Evolutionary conservation across 1,140 invertebrate genomes (phyloP).

Genomic region (Drosophila gunungcola): DNA sequence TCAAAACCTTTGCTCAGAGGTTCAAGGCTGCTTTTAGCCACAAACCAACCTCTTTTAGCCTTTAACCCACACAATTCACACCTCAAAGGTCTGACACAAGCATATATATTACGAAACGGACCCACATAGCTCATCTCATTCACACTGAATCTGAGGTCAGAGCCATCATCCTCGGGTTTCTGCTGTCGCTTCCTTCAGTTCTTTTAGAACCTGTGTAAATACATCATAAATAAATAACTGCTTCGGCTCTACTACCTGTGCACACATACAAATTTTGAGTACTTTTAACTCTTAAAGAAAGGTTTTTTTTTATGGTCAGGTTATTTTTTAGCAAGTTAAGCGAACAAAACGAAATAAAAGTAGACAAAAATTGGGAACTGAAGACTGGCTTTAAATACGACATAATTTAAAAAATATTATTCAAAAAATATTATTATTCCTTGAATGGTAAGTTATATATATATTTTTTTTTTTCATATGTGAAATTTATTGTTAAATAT

Average conservation of each 20-base stretch:
- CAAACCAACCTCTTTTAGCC: conserved; percentile 23
- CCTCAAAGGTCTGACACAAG: conserved; percentile 7
- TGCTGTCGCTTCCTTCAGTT: background rate
- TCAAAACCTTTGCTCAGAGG: conserved; percentile 12
- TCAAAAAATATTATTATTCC: too few species aligned
- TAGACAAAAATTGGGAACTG: background rate
- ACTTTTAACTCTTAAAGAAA: background rate
- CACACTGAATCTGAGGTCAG: conserved; percentile 52
- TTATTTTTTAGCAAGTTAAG: background rate
- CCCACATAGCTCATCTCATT: conserved; percentile 35
- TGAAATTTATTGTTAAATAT: too few species aligned
- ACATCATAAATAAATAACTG: conserved; percentile 53
- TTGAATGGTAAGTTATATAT: too few species aligned
- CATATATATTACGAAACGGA: conserved; percentile 12
- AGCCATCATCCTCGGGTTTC: conserved; percentile 33
- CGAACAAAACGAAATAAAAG: too few species aligned
- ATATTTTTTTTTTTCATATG: too few species aligned
- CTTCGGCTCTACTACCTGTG: background rate
- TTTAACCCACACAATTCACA: conserved; percentile 23
- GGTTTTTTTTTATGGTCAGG: background rate
- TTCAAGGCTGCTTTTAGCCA: conserved; percentile 40
- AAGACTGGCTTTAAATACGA: too few species aligned
- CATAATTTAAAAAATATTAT: too few species aligned
- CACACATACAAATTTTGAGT: conserved; percentile 3
- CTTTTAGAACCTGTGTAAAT: conserved; percentile 38